Percentiles rank a stretch among this genome's conserved stretches.
Conservation (phyloP, 2,888 invertebrate genomes). For the Tetranychus truncatus region DNA sequence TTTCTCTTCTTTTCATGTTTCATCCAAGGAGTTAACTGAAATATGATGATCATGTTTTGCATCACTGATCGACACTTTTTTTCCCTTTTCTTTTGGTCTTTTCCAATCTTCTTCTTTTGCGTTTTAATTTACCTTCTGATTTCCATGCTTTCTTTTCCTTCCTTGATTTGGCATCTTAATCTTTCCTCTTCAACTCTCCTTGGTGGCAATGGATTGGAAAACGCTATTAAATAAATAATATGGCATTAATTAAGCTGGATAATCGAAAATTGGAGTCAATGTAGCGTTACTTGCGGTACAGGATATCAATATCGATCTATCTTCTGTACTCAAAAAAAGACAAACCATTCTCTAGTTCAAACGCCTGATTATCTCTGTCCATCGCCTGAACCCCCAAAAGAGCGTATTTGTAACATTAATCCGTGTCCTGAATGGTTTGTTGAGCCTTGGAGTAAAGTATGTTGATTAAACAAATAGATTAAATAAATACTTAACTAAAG, state of each 20-base stretch:
- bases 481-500: background rate
- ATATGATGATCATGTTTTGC: no score
- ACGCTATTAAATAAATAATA: no score
- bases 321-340: constrained; percentile 56
- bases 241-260: constrained; percentile 42
- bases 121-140: no score
- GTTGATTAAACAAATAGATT: background rate
- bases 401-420: constrained; percentile 74
- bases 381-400: constrained; percentile 66
- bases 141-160: no score
- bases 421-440: constrained; percentile 81
- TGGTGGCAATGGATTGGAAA: no score
- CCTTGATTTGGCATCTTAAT: no score
- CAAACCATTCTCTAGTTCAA: constrained; percentile 56
- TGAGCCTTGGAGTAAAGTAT: constrained; percentile 58
- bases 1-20: no score
- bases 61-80: no score
- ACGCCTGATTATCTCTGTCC: constrained; percentile 75
- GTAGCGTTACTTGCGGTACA: constrained; percentile 67
- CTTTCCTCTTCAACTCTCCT: no score
- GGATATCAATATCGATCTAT: constrained; percentile 62
- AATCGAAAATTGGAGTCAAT: constrained; percentile 67
- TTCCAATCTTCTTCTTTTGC: no score
- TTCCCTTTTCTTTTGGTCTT: no score
- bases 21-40: no score